phyloP scores from a whole-genome alignment of 1,140 invertebrate species.

The Orchesella cincta region DNA sequence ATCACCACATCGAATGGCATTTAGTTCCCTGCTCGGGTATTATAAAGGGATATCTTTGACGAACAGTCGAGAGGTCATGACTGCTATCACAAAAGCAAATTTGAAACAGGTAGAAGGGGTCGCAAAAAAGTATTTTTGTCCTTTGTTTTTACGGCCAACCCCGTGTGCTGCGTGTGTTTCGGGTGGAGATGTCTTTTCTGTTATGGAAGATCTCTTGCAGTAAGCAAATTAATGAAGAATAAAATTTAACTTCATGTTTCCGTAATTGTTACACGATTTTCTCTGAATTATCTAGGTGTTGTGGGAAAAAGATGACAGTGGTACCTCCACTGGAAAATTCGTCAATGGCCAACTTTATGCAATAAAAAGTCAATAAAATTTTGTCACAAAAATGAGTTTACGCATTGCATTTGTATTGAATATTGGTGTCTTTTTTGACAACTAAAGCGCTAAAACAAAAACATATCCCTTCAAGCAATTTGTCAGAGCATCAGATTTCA shows the following conservation, averaged over 20 bases:
- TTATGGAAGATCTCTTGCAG: constrained; percentile 5
- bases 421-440: no score
- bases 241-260: not conserved
- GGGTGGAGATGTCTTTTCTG: not conserved
- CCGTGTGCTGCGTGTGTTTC: not conserved
- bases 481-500: not conserved
- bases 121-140: constrained; percentile 1
- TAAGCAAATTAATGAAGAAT: not conserved
- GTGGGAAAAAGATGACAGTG: not conserved
- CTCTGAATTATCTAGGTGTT: not conserved
- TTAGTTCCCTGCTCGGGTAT: not conserved
- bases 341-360: not conserved
- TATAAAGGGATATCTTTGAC: not conserved
- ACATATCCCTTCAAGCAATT: not conserved
- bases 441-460: not conserved
- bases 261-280: not conserved
- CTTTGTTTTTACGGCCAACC: not conserved
- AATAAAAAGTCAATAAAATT: not conserved
- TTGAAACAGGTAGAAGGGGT: not conserved
- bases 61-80: not conserved
- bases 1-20: not conserved
- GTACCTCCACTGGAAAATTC: not conserved
- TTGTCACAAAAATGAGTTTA: not conserved
- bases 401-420: not conserved
- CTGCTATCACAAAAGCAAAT: not conserved